phyloP scores from a whole-genome alignment of 2,888 invertebrate genomes.

The Coleophora flavipennella region DNA sequence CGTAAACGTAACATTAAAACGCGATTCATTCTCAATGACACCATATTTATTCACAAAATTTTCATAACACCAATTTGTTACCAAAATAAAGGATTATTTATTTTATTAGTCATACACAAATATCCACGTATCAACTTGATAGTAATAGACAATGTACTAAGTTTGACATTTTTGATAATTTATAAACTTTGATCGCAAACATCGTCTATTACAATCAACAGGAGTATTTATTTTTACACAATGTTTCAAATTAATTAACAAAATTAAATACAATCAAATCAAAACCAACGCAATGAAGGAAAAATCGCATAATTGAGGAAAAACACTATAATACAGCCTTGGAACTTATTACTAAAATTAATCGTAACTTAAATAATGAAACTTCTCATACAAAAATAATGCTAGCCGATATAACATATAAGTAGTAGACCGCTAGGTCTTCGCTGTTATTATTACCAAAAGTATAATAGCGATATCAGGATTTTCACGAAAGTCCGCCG shows the following conservation, averaged over 20 bases:
- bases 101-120: slow-evolving; percentile 66
- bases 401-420: slow-evolving; percentile 49
- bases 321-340: slow-evolving; percentile 71
- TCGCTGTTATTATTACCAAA: slow-evolving; percentile 24
- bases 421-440: slow-evolving; percentile 65
- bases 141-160: slow-evolving; percentile 37
- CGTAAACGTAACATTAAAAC: background rate
- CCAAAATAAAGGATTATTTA: slow-evolving; percentile 67
- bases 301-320: slow-evolving; percentile 31
- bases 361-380: slow-evolving; percentile 64
- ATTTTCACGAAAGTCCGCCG: no score
- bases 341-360: slow-evolving; percentile 65
- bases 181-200: slow-evolving; percentile 25
- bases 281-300: no score
- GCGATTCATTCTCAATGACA: slow-evolving; percentile 48
- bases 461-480: no score
- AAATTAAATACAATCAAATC: slow-evolving; percentile 28
- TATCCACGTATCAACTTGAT: slow-evolving; percentile 57
- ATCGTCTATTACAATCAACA: slow-evolving; percentile 42
- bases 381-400: slow-evolving; percentile 65
- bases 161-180: slow-evolving; percentile 22
- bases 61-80: slow-evolving; percentile 70
- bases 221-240: slow-evolving; percentile 58
- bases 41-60: slow-evolving; percentile 69
- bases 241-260: slow-evolving; percentile 34